phyloP scores from a whole-genome alignment of 2,797 vertebrate species.

The Tapera naevia region DNA sequence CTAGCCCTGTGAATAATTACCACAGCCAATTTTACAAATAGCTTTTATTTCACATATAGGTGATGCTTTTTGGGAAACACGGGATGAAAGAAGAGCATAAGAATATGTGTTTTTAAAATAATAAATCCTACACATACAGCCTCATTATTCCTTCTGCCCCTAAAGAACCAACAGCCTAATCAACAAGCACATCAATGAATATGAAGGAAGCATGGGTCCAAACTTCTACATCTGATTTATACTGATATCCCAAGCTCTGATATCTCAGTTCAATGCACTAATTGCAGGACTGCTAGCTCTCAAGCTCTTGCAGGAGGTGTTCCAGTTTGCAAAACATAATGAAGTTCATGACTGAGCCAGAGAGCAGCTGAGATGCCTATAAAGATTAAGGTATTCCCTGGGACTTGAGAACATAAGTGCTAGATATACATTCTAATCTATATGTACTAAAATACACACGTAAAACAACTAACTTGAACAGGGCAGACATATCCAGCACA shows the following conservation, averaged over 20 bases:
- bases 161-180: not conserved
- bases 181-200: not conserved
- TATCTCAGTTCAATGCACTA: not conserved
- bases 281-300: not conserved
- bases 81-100: not conserved
- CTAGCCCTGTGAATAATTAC: not conserved
- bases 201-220: not conserved
- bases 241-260: not conserved
- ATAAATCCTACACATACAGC: not conserved
- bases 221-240: not conserved
- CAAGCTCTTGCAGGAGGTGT: not conserved
- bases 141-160: not conserved
- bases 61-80: not conserved
- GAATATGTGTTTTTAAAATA: not conserved
- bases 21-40: not conserved
- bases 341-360: not conserved
- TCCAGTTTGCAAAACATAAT: not conserved
- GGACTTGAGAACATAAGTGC: not conserved
- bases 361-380: not conserved
- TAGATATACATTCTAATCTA: not conserved
- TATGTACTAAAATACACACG: not conserved
- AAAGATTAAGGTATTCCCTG: not conserved
- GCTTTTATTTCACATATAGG: not conserved
- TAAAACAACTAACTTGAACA: not conserved
- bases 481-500: not conserved